phyloP scores from a whole-genome alignment of 2,888 invertebrate genomes.

The Patella depressa region DNA sequence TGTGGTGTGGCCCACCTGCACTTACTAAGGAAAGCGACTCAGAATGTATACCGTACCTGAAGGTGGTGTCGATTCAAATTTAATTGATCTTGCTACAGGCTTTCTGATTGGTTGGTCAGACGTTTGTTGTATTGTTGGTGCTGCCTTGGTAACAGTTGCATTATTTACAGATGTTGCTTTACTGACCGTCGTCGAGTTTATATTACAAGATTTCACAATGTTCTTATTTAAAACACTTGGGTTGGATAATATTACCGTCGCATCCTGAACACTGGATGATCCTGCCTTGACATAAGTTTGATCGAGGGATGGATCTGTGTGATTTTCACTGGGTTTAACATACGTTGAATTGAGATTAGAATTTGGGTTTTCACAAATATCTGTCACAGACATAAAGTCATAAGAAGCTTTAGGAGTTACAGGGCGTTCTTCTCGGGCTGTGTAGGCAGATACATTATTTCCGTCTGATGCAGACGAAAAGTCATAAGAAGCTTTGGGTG shows the following conservation, averaged over 20 bases:
- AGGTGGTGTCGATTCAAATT: slow-evolving; percentile 16
- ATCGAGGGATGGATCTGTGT: neutral
- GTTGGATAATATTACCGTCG: neutral
- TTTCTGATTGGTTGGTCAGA: slow-evolving; percentile 5
- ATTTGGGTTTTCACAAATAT: neutral
- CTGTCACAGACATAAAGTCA: neutral
- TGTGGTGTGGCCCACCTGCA: too few relatives aligned
- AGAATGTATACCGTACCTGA: neutral
- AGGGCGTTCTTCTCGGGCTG: neutral
- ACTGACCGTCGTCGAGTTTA: neutral
- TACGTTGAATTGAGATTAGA: neutral
- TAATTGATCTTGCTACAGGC: slow-evolving; percentile 24
- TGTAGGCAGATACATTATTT: neutral
- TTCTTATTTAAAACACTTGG: neutral
- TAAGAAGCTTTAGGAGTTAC: neutral
- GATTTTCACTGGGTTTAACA: neutral
- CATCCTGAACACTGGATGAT: neutral
- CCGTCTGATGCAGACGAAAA: neutral
- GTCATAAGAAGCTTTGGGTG: neutral
- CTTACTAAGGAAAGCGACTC: too few relatives aligned
- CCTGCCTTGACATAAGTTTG: neutral
- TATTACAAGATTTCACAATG: neutral
- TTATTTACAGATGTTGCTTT: neutral
- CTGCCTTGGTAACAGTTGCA: slow-evolving; percentile 13
- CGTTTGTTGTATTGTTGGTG: neutral